phyloP scores from a whole-genome alignment of 2,888 invertebrate species.

The Bhutanitis thaidina region DNA sequence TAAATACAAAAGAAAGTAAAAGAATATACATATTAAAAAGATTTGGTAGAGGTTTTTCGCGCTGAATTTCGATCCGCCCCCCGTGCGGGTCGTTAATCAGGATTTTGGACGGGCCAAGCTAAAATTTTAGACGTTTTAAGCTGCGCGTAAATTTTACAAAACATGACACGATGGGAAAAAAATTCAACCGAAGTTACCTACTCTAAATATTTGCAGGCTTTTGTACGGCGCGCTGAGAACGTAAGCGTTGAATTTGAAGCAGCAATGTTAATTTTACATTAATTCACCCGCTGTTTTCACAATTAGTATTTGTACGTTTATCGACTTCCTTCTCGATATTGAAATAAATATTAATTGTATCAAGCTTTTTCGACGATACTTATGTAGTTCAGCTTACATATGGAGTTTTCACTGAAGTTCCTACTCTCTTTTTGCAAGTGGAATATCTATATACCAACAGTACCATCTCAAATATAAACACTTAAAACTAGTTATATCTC shows the following conservation, averaged over 20 bases:
- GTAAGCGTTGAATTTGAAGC: conserved; percentile 1
- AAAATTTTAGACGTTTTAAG: conserved; percentile 79
- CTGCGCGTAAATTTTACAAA: conserved; percentile 74
- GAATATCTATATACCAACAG: too few species aligned
- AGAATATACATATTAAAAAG: conserved; percentile 56
- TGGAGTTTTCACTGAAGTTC: too few species aligned
- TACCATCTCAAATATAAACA: too few species aligned
- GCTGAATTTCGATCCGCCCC: conserved; percentile 48
- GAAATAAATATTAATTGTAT: too few species aligned
- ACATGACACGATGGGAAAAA: conserved; percentile 70
- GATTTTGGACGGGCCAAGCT: conserved; percentile 83
- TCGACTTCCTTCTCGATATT: too few species aligned
- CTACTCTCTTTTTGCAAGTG: too few species aligned
- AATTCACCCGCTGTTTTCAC: not conserved
- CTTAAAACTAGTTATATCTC: too few species aligned
- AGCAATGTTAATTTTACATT: not conserved
- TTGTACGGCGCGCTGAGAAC: conserved; percentile 8
- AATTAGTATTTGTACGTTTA: too few species aligned
- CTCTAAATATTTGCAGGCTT: conserved; percentile 32
- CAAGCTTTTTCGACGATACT: too few species aligned
- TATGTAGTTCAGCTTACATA: too few species aligned
- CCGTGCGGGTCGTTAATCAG: conserved; percentile 80
- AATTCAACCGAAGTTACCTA: conserved; percentile 51
- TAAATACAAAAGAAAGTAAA: conserved; percentile 38
- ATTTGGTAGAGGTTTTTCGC: conserved; percentile 53